A percentile compares a stretch with the other conserved stretches of the same genome.
Evolutionary conservation across 1,140 invertebrate genomes (phyloP).

Genomic region (Fragariocoptes setiger): DNA sequence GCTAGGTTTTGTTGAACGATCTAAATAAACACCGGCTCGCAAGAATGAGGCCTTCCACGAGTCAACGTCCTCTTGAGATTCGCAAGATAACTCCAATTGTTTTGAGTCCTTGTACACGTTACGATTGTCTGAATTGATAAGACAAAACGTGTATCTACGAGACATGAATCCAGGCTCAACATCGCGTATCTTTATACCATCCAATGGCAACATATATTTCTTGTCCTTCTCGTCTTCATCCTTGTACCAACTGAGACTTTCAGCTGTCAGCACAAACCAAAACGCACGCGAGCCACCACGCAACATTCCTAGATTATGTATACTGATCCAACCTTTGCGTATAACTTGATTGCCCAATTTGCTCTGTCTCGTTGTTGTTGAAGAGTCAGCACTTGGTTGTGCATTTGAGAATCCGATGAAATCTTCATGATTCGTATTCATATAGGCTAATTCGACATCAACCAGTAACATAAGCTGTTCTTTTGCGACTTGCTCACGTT

Average conservation of each 20-base stretch:
- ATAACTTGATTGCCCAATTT: conserved; percentile 91
- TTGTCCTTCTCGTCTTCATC: conserved; percentile 98
- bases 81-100: conserved; percentile 6
- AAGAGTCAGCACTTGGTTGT: conserved; percentile 68
- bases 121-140: conserved; percentile 61
- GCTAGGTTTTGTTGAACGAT: not conserved
- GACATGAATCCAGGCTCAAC: conserved; percentile 95
- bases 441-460: conserved; percentile 90
- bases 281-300: conserved; percentile 89
- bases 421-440: conserved; percentile 99
- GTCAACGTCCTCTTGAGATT: conserved; percentile 4
- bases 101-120: conserved; percentile 7
- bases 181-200: conserved; percentile 70
- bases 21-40: conserved; percentile 4
- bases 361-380: conserved; percentile 28
- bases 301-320: conserved; percentile 89
- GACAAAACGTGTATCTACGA: conserved; percentile 69
- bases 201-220: conserved; percentile 93
- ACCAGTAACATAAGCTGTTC: conserved; percentile 54
- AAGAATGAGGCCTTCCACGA: conserved; percentile 5
- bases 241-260: conserved; percentile 95
- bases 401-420: conserved; percentile 97
- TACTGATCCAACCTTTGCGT: conserved; percentile 91
- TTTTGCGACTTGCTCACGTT: conserved; percentile 75
- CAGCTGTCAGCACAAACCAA: conserved; percentile 98